Conservation (phyloP, 92 coral and sea anemone genomes). For the Parazoanthus atlanticus region DNA sequence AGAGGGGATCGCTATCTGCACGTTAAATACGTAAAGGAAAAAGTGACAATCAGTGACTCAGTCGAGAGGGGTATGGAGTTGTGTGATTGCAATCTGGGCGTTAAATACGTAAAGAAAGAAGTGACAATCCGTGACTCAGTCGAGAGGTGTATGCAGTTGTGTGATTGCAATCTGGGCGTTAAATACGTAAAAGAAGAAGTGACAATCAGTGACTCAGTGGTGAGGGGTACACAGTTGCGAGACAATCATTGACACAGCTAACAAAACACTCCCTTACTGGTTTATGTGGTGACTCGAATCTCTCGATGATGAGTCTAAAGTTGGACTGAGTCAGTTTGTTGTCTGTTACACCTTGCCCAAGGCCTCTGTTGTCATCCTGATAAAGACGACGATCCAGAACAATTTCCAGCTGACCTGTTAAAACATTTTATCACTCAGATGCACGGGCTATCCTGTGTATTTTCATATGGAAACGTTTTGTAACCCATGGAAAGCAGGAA, state of each 20-base stretch:
- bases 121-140: no score
- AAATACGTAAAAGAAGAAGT: no score
- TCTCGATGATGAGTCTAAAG: slow-evolving; percentile 82
- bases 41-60: not conserved
- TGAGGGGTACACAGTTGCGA: not conserved
- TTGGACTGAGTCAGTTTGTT: slow-evolving; percentile 89
- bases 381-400: slow-evolving; percentile 86
- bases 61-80: no score
- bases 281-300: slow-evolving; percentile 63
- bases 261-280: slow-evolving; percentile 54
- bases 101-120: no score
- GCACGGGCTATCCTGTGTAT: not conserved
- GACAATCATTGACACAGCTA: not conserved
- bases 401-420: slow-evolving; percentile 80
- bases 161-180: no score
- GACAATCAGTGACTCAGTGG: not conserved
- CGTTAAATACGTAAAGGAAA: not conserved
- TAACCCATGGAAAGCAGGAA: not conserved
- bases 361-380: slow-evolving; percentile 97
- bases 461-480: no score
- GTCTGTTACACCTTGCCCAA: slow-evolving; percentile 93
- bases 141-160: no score
- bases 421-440: not conserved
- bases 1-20: no score
- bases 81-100: no score